phyloP scores from a whole-genome alignment of 2,113 vertebrate genomes.

The Clupea harengus region DNA sequence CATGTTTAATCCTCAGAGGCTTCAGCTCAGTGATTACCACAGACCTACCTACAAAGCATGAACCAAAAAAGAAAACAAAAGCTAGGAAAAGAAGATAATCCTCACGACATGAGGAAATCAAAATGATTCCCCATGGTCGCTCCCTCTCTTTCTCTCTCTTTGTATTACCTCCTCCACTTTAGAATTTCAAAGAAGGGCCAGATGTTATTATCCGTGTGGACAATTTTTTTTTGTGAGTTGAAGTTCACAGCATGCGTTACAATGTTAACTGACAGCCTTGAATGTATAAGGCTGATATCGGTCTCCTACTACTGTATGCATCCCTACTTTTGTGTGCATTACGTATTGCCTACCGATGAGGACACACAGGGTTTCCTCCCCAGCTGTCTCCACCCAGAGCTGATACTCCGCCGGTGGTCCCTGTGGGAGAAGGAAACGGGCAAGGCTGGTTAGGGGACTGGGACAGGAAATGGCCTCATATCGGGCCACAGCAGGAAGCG shows the following conservation, averaged over 20 bases:
- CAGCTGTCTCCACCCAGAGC: slow-evolving; percentile 73
- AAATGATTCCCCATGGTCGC: not conserved
- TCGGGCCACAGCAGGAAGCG: not conserved
- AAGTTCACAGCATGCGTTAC: too few species aligned
- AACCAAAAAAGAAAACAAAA: not conserved
- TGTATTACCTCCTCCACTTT: not conserved
- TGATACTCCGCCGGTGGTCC: slow-evolving; percentile 65
- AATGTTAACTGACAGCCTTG: too few species aligned
- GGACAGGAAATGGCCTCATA: slow-evolving; percentile 36
- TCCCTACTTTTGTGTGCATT: not conserved
- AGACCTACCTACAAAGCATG: not conserved
- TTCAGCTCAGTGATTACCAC: not conserved
- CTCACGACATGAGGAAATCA: not conserved
- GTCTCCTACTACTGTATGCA: too few species aligned
- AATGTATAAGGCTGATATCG: too few species aligned
- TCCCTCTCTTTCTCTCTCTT: not conserved
- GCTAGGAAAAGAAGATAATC: not conserved
- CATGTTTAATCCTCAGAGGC: not conserved
- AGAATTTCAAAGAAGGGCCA: not conserved
- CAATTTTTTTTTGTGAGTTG: not conserved
- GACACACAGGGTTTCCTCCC: slow-evolving; percentile 68
- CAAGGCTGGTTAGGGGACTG: slow-evolving; percentile 29
- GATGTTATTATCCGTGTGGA: not conserved
- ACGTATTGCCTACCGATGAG: slow-evolving; percentile 70
- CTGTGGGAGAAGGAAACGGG: slow-evolving; percentile 54